A percentile compares a stretch with the other conserved stretches of the same genome.
These are phyloP conservation scores for Sturmia bella DNA, from an alignment of 2,888 invertebrate species.

Conservation along the genomic window DNA sequence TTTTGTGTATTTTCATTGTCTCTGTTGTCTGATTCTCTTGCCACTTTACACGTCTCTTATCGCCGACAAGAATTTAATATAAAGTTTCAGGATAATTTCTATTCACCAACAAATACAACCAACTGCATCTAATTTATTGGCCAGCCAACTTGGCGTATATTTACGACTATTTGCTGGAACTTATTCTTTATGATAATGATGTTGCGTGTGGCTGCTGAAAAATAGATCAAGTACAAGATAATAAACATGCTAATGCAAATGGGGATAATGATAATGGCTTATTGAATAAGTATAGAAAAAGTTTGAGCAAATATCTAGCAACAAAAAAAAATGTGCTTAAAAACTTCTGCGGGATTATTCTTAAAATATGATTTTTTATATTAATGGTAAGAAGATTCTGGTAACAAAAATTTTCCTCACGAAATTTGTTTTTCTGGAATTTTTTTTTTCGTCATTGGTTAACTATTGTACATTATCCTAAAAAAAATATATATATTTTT, in stretches of 20 bases:
- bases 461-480: too few species aligned
- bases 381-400: too few species aligned
- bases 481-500: too few species aligned
- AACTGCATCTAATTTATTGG: slow-evolving; percentile 16
- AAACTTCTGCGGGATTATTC: background rate
- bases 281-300: slow-evolving; percentile 13
- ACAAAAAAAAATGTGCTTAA: background rate
- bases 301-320: background rate
- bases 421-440: too few species aligned
- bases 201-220: too few species aligned
- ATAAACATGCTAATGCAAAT: slow-evolving; percentile 26
- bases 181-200: slow-evolving; percentile 34
- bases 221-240: slow-evolving; percentile 5
- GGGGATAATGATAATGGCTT: slow-evolving; percentile 13
- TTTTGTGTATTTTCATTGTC: slow-evolving; percentile 10
- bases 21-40: background rate
- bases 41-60: background rate
- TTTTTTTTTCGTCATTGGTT: too few species aligned
- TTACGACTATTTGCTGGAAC: slow-evolving; percentile 11
- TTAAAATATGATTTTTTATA: background rate
- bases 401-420: too few species aligned
- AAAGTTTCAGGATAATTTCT: slow-evolving; percentile 33
- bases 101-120: slow-evolving; percentile 15
- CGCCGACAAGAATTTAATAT: slow-evolving; percentile 10
- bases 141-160: slow-evolving; percentile 2